phyloP scores from a whole-genome alignment of 2,888 invertebrate genomes.

The Syritta pipiens region DNA sequence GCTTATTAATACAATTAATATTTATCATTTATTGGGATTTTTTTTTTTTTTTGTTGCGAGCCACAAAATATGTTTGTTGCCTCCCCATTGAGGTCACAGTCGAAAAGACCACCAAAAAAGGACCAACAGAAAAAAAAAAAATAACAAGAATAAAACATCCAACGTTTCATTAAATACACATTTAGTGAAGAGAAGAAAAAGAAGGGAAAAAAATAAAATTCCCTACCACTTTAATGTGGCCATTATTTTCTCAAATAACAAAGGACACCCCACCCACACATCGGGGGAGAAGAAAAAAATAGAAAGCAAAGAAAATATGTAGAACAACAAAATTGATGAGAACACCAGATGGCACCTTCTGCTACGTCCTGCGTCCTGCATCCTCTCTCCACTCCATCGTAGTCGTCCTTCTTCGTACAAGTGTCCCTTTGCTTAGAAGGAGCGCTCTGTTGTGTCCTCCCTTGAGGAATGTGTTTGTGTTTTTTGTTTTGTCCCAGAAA shows the following conservation, averaged over 20 bases:
- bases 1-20: conserved; percentile 38
- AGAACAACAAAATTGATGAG: conserved; percentile 58
- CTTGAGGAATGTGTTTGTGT: conserved; percentile 11
- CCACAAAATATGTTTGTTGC: conserved; percentile 23
- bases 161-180: conserved; percentile 47
- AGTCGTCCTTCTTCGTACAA: conserved; percentile 17
- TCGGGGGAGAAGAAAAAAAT: neutral
- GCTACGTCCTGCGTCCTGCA: conserved; percentile 4
- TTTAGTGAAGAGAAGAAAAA: no score
- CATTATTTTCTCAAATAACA: conserved; percentile 52
- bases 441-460: conserved; percentile 17
- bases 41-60: neutral
- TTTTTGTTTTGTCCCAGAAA: neutral
- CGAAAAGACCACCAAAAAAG: neutral
- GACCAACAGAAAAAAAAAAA: neutral
- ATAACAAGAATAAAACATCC: neutral
- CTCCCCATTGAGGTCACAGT: no score
- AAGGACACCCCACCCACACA: conserved; percentile 2
- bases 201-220: conserved; percentile 26
- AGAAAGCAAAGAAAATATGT: conserved; percentile 30
- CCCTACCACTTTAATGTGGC: conserved; percentile 24
- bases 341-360: conserved; percentile 54
- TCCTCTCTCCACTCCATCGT: conserved; percentile 6
- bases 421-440: conserved; percentile 26
- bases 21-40: conserved; percentile 43